Evolutionary conservation across 2,888 invertebrate species (phyloP), one percentile per base, ranked within the genome.

Genomic region (Isotomurus palustris): DNA sequence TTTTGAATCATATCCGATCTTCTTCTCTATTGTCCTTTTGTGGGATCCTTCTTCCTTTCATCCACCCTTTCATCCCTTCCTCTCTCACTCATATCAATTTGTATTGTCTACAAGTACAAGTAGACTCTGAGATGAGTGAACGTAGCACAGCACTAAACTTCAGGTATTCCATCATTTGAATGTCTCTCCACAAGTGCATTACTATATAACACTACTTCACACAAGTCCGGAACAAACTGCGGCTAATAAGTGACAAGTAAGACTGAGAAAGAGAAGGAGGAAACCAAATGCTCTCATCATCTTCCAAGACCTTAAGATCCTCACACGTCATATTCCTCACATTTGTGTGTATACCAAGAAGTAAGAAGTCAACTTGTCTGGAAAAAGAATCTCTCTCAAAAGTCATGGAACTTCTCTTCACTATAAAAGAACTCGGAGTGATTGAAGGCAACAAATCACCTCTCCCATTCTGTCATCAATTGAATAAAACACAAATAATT

Each of bases 51-150:
- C 17, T 47, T 47, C 24, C 28, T 22, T 28, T 5, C 27, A 38
- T 50, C 50, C 14, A 4, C 8, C 45, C 28, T 54, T 47, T 54
- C 48, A 48, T 48, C 17, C 17, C 29, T 32, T 22, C 47, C 27
- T 48, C 48, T 35, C 48, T 54, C 38, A 29, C 38, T 22, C 40
- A 24, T 54, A 48, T 54, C 54, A 54, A 54, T 54, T 54, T 54
- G 54, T 54, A 48, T n/a, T n/a, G n/a, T n/a, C n/a, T n/a, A n/a
- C n/a, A n/a, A n/a, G n/a, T n/a, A n/a, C n/a, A n/a, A n/a, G n/a
- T n/a, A n/a, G n/a, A n/a, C n/a, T n/a, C n/a, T n/a, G n/a, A n/a
- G n/a, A n/a, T n/a, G n/a, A n/a, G n/a, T n/a, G n/a, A n/a, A n/a
- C n/a, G n/a, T n/a, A n/a, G n/a, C n/a, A n/a, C n/a, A n/a, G n/a